Evolutionary conservation across 2,797 vertebrate genomes (phyloP), one percentile per base, ranked within the genome.

Genomic region (Esox lucius): DNA sequence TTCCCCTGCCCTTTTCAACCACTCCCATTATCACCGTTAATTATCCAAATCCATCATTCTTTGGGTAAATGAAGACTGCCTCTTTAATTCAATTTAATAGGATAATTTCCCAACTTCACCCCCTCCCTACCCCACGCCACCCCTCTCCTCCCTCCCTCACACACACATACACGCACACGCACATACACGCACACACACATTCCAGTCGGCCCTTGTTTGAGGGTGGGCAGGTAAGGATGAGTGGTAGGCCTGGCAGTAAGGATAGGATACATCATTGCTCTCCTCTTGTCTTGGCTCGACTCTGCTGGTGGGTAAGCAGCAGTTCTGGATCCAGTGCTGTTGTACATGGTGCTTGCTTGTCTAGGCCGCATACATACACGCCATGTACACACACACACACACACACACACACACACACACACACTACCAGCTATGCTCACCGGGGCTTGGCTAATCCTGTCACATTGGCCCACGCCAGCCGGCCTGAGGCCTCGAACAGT

Each of bases 41-140:
- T 94, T 94, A 94, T 93, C 90, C 85, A 90, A 92, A 94, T 93
- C 92, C 91, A 94, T 93, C 92, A 94, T 93, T 94, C 92, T 93
- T 90, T 89, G 90, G 87, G 82, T 92, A 93, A 93, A 94, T 93
- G 93, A 94, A 93, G 91, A 93, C 93, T 93, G 91, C 93, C 92
- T 94, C 92, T 93, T 94, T 94, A 94, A 94, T 94, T 94, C 93
- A 93, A 93, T 94, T 93, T 93, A 93, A 93, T 93, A 90, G 91
- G 91, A 93, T 93, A 85, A 92, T 93, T 94, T 94, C 93, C 91
- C 90, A 90, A 91, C 92, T 91, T n/a, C 51, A 84, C 85, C 88
- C 24, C 13, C 28, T 83, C 86, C 24, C n/a, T 3, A 31, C 78
- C 80, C 84, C 84, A 79, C 84, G 85, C 85, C 81, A 81, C 77